Conservation (phyloP, 2,113 vertebrate genomes). For the Halichoeres trimaculatus region DNA sequence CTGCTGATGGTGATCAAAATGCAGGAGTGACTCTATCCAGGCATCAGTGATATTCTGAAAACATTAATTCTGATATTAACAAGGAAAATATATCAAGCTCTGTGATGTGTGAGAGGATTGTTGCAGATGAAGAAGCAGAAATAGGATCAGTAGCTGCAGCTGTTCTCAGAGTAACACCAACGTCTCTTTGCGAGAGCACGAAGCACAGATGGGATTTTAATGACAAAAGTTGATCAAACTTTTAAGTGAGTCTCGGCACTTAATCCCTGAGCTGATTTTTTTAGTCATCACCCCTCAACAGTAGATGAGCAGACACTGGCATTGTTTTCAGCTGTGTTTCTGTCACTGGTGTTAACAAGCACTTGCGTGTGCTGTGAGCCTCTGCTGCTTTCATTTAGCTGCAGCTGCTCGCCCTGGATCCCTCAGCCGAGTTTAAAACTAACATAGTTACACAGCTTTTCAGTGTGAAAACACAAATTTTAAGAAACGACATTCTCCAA, state of each 20-base stretch:
- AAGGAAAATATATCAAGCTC: conserved; percentile 17
- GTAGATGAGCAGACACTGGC: not conserved
- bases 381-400: not conserved
- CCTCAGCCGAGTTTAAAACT: not conserved
- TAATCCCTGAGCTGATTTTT: not conserved
- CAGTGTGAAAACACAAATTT: not conserved
- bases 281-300: not conserved
- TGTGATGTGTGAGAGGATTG: conserved; percentile 1
- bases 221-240: conserved; percentile 55
- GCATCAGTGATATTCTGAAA: conserved; percentile 23
- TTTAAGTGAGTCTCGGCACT: not conserved
- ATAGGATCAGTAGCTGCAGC: conserved; percentile 43
- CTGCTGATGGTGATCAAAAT: conserved; percentile 14
- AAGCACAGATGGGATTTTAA: conserved; percentile 57
- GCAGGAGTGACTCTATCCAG: conserved; percentile 23
- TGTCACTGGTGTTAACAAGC: conserved; percentile 1
- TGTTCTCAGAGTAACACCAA: conserved; percentile 38
- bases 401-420: not conserved
- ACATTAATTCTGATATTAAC: conserved; percentile 21
- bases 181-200: conserved; percentile 7
- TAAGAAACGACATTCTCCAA: no score
- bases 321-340: conserved; percentile 1
- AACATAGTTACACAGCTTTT: not conserved
- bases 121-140: conserved; percentile 13
- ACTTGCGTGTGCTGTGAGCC: not conserved